A percentile compares a stretch with the other conserved stretches of the same genome.
phyloP scores from a whole-genome alignment of 2,888 invertebrate species.

The Platycheirus albimanus region DNA sequence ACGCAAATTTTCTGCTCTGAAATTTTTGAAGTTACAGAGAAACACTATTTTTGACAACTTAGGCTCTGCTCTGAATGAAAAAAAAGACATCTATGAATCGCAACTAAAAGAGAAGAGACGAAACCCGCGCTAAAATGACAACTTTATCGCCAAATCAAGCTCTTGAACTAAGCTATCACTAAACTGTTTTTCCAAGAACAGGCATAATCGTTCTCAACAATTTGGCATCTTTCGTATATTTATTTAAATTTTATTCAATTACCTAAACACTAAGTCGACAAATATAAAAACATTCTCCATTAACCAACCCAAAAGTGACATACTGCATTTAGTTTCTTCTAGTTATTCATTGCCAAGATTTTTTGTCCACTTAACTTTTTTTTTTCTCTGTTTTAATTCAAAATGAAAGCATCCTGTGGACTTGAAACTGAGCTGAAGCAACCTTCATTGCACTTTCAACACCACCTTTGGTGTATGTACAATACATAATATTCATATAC shows the following conservation, averaged over 20 bases:
- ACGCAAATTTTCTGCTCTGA: too few relatives aligned
- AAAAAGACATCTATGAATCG: too few relatives aligned
- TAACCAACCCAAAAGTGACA: slow-evolving; percentile 18
- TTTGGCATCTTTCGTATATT: not conserved
- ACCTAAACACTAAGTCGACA: slow-evolving; percentile 15
- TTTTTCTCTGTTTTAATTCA: slow-evolving; percentile 4
- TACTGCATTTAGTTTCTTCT: not conserved
- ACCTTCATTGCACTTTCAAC: slow-evolving; percentile 34
- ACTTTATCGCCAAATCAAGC: too few relatives aligned
- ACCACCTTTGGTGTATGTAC: slow-evolving; percentile 7
- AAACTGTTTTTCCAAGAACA: too few relatives aligned
- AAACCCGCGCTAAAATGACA: too few relatives aligned
- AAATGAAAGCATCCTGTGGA: slow-evolving; percentile 32
- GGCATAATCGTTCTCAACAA: too few relatives aligned
- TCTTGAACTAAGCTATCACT: too few relatives aligned
- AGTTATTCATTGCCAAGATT: slow-evolving; percentile 20
- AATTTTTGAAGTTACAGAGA: too few relatives aligned
- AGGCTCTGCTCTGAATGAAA: too few relatives aligned
- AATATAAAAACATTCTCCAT: slow-evolving; percentile 4
- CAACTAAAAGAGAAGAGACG: too few relatives aligned
- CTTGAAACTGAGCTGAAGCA: slow-evolving; percentile 26
- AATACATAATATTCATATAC: not conserved
- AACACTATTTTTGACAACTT: too few relatives aligned
- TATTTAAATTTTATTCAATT: slow-evolving; percentile 3
- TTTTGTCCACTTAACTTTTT: not conserved